These are phyloP conservation scores for Poeciliopsis infans DNA, from an alignment of 2,797 vertebrate species.

Conservation along the genomic window DNA sequence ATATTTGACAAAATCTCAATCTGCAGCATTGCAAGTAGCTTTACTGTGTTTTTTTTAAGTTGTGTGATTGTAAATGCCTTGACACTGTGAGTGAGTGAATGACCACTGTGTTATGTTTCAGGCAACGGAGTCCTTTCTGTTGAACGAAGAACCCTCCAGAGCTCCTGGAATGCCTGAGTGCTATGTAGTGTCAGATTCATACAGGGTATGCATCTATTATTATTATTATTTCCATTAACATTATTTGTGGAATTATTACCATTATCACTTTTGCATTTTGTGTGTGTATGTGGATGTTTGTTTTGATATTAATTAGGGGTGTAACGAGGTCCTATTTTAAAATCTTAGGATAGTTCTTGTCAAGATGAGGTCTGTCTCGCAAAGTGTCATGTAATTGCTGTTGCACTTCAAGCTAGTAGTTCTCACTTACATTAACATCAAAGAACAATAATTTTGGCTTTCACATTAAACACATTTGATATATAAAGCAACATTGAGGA, in stretches of 20 bases:
- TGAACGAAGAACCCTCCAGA: constrained; percentile 86
- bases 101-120: constrained; percentile 80
- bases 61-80: constrained; percentile 27
- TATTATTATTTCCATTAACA: constrained; percentile 54
- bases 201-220: constrained; percentile 82
- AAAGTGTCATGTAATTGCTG: neutral
- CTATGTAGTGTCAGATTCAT: constrained; percentile 87
- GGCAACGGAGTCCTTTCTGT: constrained; percentile 86
- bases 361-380: neutral
- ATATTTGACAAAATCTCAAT: constrained; percentile 11
- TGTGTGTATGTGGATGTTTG: constrained; percentile 24
- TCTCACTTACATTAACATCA: too few species aligned
- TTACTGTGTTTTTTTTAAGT: constrained; percentile 39
- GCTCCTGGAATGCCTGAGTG: constrained; percentile 86
- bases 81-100: constrained; percentile 54
- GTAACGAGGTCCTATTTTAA: neutral
- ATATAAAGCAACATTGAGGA: too few species aligned
- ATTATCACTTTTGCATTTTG: constrained; percentile 22
- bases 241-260: constrained; percentile 48
- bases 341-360: too few species aligned
- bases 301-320: constrained; percentile 42
- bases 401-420: neutral
- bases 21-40: constrained; percentile 15
- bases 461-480: too few species aligned
- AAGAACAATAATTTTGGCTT: too few species aligned